Base-by-base conservation (phyloP, 2,113 vertebrate species). In the Gracilinanus agilis region DNA sequence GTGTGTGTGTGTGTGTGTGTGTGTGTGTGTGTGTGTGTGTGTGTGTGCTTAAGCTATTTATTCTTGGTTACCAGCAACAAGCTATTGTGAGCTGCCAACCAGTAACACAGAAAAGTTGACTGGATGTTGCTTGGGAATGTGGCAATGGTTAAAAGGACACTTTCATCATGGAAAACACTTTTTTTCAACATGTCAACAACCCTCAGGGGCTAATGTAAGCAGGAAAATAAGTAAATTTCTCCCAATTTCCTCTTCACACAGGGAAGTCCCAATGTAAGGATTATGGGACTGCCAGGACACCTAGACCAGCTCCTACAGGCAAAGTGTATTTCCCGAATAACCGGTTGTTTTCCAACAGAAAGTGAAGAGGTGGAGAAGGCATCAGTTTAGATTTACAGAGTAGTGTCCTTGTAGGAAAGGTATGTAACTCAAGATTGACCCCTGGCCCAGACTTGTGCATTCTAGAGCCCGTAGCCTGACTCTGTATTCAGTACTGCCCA, bases 1-100 rank as follows among this genome's bases (percentile, higher is more conserved):
- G 61, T 75, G 61, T 97, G 95, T 67, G 61, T 67, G 61, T 67
- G 61, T 67, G 61, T 67, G 61, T 67, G 61, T 67, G 61, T 67
- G 61, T 67, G 61, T 67, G 29, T 44, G 88, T 90, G 44, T 53
- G 24, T 40, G 67, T 23, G n/a, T 40, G 67, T 40, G 67, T 23
- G 34, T n/a, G 61, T n/a, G 13, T 0, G 25, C 13, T 90, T 44
- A 53, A 53, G 89, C 44, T 90, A 90, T 90, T 90, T 90, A 90
- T 92, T 90, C 56, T 11, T 55, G 3, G 88, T 91, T 94, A 92
- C 92, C 88, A 27, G 91, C 54, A 24, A 89, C 75, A 67, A 90
- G 0, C 0, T 49, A 23, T 24, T 90, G 89, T 9, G 83, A 94
- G 90, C 40, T 96, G 96, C 94, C 91, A n/a, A 54, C 53, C 55